These are phyloP conservation scores for Auanema freiburgensis DNA, from an alignment of 2,888 invertebrate genomes.

Conservation along the genomic window DNA sequence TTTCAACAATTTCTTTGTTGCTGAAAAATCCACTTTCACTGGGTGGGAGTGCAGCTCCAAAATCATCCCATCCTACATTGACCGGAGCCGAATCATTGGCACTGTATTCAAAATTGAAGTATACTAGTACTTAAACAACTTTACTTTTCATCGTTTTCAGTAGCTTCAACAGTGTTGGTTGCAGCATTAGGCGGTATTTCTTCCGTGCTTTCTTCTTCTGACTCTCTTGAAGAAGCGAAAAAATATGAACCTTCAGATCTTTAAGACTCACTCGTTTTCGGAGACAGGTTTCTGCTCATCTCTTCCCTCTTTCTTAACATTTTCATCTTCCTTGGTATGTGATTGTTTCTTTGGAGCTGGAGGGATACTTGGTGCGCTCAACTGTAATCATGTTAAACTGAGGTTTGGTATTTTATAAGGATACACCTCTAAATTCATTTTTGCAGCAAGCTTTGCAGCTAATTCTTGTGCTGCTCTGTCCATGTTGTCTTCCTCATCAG, in stretches of 20 bases:
- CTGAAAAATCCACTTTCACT: slow-evolving; percentile 61
- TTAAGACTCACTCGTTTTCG: slow-evolving; percentile 25
- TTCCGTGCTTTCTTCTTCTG: slow-evolving; percentile 45
- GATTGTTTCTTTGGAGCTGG: slow-evolving; percentile 20
- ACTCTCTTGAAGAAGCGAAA: slow-evolving; percentile 8
- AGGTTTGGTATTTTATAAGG: slow-evolving; percentile 44
- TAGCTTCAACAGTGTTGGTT: slow-evolving; percentile 37
- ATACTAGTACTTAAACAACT: too few species aligned
- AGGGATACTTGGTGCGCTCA: slow-evolving; percentile 16
- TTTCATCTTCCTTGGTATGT: slow-evolving; percentile 21
- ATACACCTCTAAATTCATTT: slow-evolving; percentile 39
- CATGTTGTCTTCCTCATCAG: slow-evolving; percentile 58
- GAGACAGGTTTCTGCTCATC: slow-evolving; percentile 38
- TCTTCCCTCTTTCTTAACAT: too few species aligned
- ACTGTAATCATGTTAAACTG: slow-evolving; percentile 5
- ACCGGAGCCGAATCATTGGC: slow-evolving; percentile 37
- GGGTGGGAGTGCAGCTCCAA: slow-evolving; percentile 50
- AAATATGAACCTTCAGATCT: background rate
- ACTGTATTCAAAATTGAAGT: too few species aligned
- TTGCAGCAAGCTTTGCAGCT: slow-evolving; percentile 53
- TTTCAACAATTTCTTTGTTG: slow-evolving; percentile 24
- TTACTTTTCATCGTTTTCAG: too few species aligned
- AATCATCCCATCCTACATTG: slow-evolving; percentile 54
- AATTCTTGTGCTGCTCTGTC: slow-evolving; percentile 59
- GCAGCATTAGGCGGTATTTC: slow-evolving; percentile 41